Percentiles rank a stretch among this genome's conserved stretches.
These are phyloP conservation scores for Drosophila pseudoobscura DNA, from an alignment of 1,140 invertebrate genomes.

Conservation along the genomic window DNA sequence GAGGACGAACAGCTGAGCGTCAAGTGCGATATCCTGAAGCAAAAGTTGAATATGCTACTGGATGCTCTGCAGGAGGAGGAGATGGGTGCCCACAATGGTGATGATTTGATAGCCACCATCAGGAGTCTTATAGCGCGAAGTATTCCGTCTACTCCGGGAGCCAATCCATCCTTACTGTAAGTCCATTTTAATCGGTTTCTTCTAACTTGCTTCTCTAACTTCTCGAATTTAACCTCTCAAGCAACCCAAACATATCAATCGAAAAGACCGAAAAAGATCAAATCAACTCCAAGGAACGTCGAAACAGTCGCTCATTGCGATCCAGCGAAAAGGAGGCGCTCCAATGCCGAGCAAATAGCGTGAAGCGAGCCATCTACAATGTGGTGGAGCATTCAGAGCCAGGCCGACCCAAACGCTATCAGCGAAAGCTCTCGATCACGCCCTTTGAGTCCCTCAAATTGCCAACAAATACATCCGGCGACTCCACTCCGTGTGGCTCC, in stretches of 20 bases:
- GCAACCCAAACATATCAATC: slow-evolving; percentile 78
- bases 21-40: slow-evolving; percentile 90
- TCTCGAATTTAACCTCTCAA: slow-evolving; percentile 1
- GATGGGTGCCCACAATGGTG: slow-evolving; percentile 67
- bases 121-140: slow-evolving; percentile 67
- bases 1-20: slow-evolving; percentile 86
- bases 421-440: slow-evolving; percentile 79
- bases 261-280: slow-evolving; percentile 82
- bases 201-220: no score
- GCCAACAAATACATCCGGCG: slow-evolving; percentile 82
- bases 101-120: slow-evolving; percentile 75
- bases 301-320: slow-evolving; percentile 72
- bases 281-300: slow-evolving; percentile 75
- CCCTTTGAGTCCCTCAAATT: slow-evolving; percentile 73
- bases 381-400: slow-evolving; percentile 92
- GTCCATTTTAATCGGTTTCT: not conserved
- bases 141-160: slow-evolving; percentile 32
- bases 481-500: slow-evolving; percentile 86
- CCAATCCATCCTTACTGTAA: slow-evolving; percentile 64
- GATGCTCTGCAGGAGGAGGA: slow-evolving; percentile 89
- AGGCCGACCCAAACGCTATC: slow-evolving; percentile 85
- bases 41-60: slow-evolving; percentile 91
- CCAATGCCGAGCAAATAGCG: slow-evolving; percentile 89
- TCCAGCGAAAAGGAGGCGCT: slow-evolving; percentile 85
- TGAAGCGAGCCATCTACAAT: slow-evolving; percentile 93